Conservation (phyloP, 2,113 vertebrate species). For the Hiodon alosoides region DNA sequence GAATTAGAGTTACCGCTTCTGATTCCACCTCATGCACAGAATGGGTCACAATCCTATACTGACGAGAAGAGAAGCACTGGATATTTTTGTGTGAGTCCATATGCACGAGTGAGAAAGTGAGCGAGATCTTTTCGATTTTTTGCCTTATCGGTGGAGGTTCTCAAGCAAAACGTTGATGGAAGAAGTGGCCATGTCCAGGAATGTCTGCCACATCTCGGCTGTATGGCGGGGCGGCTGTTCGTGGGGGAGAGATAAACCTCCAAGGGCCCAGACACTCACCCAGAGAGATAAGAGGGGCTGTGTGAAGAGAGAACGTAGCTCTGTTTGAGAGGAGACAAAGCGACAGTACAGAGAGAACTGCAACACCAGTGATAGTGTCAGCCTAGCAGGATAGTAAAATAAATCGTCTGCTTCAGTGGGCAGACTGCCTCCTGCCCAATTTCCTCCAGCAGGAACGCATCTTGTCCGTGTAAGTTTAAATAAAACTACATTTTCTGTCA, state of each 20-base stretch:
- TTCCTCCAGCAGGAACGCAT: no score
- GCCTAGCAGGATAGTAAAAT: neutral
- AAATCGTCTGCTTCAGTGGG: no score
- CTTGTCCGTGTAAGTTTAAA: no score
- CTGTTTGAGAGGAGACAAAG: neutral
- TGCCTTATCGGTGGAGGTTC: constrained; percentile 4
- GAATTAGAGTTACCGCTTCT: no score
- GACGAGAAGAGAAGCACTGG: no score
- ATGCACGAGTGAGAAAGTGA: neutral
- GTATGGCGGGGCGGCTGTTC: neutral
- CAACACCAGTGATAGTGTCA: neutral
- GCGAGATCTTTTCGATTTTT: neutral
- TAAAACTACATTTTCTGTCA: no score
- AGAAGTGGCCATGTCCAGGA: neutral
- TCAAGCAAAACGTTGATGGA: neutral
- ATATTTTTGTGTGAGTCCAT: neutral
- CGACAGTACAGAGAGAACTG: neutral
- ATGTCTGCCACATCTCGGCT: neutral
- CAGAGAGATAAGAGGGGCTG: neutral
- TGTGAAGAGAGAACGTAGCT: neutral
- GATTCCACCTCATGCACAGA: no score
- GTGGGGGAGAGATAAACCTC: neutral
- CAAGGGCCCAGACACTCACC: neutral
- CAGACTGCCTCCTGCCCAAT: no score
- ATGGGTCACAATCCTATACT: no score